phyloP scores from a whole-genome alignment of 2,113 vertebrate genomes.

The Chaetops frenatus region DNA sequence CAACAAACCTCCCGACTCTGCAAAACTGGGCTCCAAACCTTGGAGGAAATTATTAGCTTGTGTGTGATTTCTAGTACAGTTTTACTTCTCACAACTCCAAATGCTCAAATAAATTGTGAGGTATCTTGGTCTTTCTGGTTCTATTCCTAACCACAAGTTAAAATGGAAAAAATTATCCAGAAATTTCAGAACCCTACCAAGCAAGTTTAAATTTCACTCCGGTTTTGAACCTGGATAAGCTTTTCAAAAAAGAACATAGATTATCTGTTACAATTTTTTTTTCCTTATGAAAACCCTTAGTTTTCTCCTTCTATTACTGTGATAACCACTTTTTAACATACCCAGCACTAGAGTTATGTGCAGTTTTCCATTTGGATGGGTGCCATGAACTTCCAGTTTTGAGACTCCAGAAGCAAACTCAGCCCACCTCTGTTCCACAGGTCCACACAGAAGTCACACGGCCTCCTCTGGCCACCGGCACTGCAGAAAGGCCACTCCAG shows the following conservation, averaged over 20 bases:
- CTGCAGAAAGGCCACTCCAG: neutral
- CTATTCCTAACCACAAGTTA: neutral
- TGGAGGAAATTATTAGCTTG: neutral
- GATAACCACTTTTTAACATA: neutral
- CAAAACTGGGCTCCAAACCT: neutral
- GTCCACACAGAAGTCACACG: neutral
- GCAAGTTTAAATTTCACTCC: neutral
- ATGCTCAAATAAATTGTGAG: neutral
- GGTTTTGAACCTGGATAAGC: neutral
- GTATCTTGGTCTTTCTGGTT: neutral
- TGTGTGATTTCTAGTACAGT: neutral
- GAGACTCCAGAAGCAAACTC: neutral
- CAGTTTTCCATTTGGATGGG: neutral
- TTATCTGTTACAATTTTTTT: neutral
- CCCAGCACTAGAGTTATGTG: neutral
- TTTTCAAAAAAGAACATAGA: neutral
- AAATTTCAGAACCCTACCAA: neutral
- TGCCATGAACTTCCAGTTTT: neutral
- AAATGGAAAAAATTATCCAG: slow-evolving; percentile 21
- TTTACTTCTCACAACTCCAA: neutral
- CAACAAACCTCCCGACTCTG: neutral
- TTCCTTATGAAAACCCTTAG: neutral
- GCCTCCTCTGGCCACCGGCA: neutral
- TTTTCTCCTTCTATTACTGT: neutral
- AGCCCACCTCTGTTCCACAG: neutral